Percentiles rank a stretch among this genome's conserved stretches.
Evolutionary conservation across 2,797 vertebrate genomes (phyloP).

Genomic region (Mormyrops attenuatus): DNA sequence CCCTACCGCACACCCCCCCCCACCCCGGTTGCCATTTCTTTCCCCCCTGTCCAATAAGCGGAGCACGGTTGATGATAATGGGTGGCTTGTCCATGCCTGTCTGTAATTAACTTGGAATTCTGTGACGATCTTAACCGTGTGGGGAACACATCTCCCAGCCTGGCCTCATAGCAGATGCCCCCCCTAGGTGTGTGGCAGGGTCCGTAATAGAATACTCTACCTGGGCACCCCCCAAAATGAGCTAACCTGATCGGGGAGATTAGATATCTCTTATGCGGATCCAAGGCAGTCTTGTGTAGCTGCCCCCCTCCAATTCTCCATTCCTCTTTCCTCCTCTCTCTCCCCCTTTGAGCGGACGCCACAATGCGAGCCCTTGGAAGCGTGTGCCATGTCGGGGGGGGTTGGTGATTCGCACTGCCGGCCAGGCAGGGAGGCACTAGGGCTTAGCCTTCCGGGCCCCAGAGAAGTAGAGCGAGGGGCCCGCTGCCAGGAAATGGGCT

Average conservation of each 20-base stretch:
- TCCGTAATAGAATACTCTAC: slow-evolving; percentile 16
- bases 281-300: slow-evolving; percentile 36
- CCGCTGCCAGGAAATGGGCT: not conserved
- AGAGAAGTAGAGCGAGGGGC: not conserved
- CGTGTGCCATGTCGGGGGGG: slow-evolving; percentile 43
- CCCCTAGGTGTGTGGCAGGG: not conserved
- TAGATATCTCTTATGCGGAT: slow-evolving; percentile 58
- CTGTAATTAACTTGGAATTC: slow-evolving; percentile 61
- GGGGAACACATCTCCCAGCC: not conserved
- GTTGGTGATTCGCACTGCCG: slow-evolving; percentile 47
- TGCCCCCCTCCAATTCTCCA: slow-evolving; percentile 29
- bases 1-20: not conserved
- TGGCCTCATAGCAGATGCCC: not conserved
- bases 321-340: slow-evolving; percentile 28
- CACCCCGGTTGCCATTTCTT: not conserved
- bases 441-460: not conserved
- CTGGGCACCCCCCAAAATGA: slow-evolving; percentile 38
- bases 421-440: slow-evolving; percentile 38
- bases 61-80: slow-evolving; percentile 34
- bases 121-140: slow-evolving; percentile 54
- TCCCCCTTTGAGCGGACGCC: slow-evolving; percentile 34
- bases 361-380: slow-evolving; percentile 56
- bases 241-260: slow-evolving; percentile 41
- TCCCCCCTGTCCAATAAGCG: not conserved
- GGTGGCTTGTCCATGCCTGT: slow-evolving; percentile 42